Evolutionary conservation across 2,888 invertebrate species (phyloP).

Genomic region (Mythimna pallens): DNA sequence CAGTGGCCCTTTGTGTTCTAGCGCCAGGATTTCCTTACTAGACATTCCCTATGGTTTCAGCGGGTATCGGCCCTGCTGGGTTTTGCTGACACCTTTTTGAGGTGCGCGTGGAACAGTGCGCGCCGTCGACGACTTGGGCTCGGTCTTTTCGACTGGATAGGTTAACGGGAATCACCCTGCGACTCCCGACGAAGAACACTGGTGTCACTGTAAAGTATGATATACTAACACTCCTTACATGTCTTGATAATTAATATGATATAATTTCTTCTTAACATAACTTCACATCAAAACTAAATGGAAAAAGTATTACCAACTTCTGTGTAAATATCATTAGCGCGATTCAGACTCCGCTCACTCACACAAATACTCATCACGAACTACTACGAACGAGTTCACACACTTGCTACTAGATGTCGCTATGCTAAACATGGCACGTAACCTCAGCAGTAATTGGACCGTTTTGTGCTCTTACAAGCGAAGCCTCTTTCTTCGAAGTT

Average conservation of each 20-base stretch:
- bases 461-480: conserved; percentile 47
- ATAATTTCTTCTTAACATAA: not conserved
- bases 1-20: too few species aligned
- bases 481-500: conserved; percentile 48
- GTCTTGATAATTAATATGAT: not conserved
- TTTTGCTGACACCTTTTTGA: too few species aligned
- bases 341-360: conserved; percentile 25
- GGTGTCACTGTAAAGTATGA: too few species aligned
- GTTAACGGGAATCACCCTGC: too few species aligned
- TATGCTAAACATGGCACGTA: conserved; percentile 38
- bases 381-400: conserved; percentile 35
- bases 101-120: too few species aligned
- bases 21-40: too few species aligned
- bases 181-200: too few species aligned
- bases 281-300: not conserved
- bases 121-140: too few species aligned
- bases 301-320: conserved; percentile 17
- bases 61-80: too few species aligned
- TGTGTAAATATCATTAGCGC: conserved; percentile 32
- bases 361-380: conserved; percentile 10
- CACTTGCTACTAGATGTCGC: conserved; percentile 44
- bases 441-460: conserved; percentile 56
- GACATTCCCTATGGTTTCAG: too few species aligned
- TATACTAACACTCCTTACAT: not conserved
- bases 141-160: too few species aligned